Percentiles rank a stretch among this genome's conserved stretches.
Evolutionary conservation across 2,113 vertebrate species (phyloP).

Genomic region (Chlamydotis undulata): DNA sequence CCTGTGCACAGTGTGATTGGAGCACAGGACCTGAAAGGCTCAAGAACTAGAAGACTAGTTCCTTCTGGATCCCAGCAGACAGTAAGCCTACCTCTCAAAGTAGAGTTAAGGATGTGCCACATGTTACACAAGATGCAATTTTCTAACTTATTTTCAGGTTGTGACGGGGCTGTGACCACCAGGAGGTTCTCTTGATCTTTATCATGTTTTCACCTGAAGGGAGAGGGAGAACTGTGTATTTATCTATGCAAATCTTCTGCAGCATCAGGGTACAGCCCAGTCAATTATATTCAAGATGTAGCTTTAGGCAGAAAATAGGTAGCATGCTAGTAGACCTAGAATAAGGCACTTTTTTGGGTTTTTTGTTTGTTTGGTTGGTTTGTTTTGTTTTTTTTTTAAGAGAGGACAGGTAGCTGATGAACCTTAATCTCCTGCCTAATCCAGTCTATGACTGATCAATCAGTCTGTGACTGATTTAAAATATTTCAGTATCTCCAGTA

Average conservation of each 20-base stretch:
- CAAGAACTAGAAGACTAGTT: too few species aligned
- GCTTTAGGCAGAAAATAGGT: background rate
- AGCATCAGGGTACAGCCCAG: rapidly evolving
- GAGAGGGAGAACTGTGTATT: background rate
- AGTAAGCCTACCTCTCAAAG: background rate
- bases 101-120: background rate
- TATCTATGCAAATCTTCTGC: background rate
- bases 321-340: background rate
- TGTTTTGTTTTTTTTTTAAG: too few species aligned
- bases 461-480: background rate
- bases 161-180: background rate
- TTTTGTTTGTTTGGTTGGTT: too few species aligned
- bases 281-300: background rate
- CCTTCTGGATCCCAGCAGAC: background rate
- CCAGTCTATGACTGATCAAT: background rate
- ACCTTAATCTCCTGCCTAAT: background rate
- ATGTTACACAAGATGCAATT: rapidly evolving
- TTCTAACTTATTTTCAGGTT: background rate
- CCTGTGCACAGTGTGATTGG: too few species aligned
- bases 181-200: background rate
- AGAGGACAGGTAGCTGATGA: background rate
- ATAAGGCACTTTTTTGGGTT: background rate
- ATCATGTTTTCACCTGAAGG: background rate
- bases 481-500: background rate
- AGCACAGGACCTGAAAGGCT: background rate